Percentiles rank a stretch among this genome's conserved stretches.
phyloP scores from a whole-genome alignment of 2,797 vertebrate species.

The Myioborus melanocephalus region DNA sequence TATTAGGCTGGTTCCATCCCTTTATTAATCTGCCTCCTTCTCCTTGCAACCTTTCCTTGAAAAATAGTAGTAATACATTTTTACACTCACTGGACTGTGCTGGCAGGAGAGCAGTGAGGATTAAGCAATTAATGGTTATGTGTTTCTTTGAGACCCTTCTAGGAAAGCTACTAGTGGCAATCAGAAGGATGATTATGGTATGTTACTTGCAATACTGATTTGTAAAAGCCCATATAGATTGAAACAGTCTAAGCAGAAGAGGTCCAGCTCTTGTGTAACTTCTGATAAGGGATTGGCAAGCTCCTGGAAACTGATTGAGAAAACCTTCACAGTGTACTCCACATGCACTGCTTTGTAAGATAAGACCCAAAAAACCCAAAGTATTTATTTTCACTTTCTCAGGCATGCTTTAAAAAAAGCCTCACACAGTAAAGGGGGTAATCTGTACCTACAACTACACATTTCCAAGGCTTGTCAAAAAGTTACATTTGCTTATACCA shows the following conservation, averaged over 20 bases:
- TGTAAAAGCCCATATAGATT: neutral
- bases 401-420: neutral
- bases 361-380: neutral
- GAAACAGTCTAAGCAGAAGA: neutral
- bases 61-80: neutral
- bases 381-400: neutral
- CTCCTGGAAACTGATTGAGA: neutral
- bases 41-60: neutral
- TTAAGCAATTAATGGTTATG: neutral
- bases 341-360: neutral
- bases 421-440: neutral
- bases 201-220: neutral
- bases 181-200: neutral
- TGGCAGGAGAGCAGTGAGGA: neutral
- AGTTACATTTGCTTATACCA: neutral
- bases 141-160: neutral
- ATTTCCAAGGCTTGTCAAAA: neutral
- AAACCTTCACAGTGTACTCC: neutral
- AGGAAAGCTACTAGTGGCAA: neutral
- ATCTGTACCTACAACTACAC: neutral
- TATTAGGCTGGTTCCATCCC: neutral
- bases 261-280: neutral
- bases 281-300: slow-evolving; percentile 19
- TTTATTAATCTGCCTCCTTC: neutral
- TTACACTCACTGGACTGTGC: neutral